Base-by-base conservation (phyloP, 2,888 invertebrate genomes). In the Pterostichus niger region DNA sequence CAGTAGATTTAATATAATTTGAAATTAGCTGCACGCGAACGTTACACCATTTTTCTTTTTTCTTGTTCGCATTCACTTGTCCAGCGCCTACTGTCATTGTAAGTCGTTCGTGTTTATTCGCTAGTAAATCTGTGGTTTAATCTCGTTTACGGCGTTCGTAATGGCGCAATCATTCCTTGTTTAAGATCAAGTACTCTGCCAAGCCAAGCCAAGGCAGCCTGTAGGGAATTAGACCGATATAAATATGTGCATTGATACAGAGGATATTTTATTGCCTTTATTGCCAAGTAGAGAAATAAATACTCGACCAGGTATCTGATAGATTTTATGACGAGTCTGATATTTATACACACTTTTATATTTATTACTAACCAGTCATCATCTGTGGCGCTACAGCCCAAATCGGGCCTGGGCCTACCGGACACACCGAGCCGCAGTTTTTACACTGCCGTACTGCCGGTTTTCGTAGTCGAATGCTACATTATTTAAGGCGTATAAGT, bases 121-220 rank as follows among this genome's bases (percentile, higher is more conserved):
- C 9, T 68, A 5, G 68, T 68, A 68, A 68, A 68, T 73, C 73
- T 46, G 64, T 35, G 9, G 7, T 73, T 73, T 46, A 73, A 4
- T 46, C 73, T 73, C 73, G 73, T 73, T 44, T 73, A 17, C 46
- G 17, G 31, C 75, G 75, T 46, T 24, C 13, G 46, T 75, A 73
- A 73, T 73, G 46, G 75, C 7, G 49, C 17, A 49, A 75, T 75
- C 46, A 75, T 75, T 46, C 35, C 10, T 71, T 71, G 3, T 40
- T 40, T 40, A 40, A 40, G 40, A 40, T 40, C 40, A 40, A 33
- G 24, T 33, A 10, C n/a, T 40, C 40, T 40, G 40, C 40, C 40
- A 40, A 40, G 40, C 3, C 40, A 7, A 9, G 44, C 9, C 13
- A 9, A 49, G 49, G 10, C 49, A 9, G 13, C 49, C 49, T n/a